Conservation (phyloP, 2,113 vertebrate genomes). For the Crypturellus undulatus region DNA sequence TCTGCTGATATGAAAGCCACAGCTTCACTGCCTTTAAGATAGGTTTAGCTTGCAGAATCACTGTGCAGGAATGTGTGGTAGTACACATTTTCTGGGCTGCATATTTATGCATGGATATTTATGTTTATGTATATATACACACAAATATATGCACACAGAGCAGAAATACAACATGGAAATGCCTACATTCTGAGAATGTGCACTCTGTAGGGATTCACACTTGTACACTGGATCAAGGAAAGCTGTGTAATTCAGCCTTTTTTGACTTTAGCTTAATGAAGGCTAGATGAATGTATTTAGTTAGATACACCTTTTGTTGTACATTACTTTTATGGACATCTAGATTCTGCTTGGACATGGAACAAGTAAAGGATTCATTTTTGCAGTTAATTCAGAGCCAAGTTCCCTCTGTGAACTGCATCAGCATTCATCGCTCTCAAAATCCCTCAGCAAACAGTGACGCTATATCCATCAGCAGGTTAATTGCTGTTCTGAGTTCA, state of each 20-base stretch:
- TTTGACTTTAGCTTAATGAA: neutral
- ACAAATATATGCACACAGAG: neutral
- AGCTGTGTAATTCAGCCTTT: neutral
- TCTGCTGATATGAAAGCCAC: neutral
- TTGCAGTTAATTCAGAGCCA: neutral
- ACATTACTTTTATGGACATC: neutral
- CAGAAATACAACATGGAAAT: neutral
- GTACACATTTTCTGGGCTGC: neutral
- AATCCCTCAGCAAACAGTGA: accelerated
- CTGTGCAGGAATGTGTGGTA: accelerated
- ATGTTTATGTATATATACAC: neutral
- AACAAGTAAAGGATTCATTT: neutral
- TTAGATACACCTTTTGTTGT: neutral
- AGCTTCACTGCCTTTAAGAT: accelerated
- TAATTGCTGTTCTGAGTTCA: neutral
- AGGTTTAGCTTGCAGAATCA: neutral
- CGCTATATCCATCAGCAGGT: neutral
- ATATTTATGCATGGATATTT: neutral
- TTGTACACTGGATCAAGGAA: neutral
- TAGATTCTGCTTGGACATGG: neutral
- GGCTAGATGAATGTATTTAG: neutral
- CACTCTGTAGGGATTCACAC: accelerated
- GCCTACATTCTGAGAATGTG: accelerated
- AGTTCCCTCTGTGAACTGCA: neutral
- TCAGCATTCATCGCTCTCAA: neutral